Conservation (phyloP, 2,113 vertebrate species). For the Microtus montanus region DNA sequence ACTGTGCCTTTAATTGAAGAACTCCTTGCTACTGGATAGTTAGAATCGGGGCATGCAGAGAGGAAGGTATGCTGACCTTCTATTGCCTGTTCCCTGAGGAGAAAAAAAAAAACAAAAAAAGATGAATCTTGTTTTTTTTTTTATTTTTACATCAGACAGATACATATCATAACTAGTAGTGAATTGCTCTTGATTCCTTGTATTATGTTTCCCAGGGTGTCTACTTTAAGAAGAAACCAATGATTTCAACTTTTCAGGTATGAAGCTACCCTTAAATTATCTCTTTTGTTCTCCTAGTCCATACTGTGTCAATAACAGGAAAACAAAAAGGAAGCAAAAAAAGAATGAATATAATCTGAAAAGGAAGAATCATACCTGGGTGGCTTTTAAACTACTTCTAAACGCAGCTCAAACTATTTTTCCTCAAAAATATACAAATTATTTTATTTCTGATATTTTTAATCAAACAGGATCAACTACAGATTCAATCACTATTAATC, state of each 20-base stretch:
- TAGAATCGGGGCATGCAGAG: conserved; percentile 47
- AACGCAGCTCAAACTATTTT: background rate
- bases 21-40: conserved; percentile 58
- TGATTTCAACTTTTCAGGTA: conserved; percentile 80
- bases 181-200: conserved; percentile 73
- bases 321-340: conserved; percentile 33
- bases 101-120: background rate
- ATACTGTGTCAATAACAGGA: conserved; percentile 66
- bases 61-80: conserved; percentile 66
- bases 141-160: conserved; percentile 40
- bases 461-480: background rate
- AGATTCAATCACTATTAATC: background rate
- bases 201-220: conserved; percentile 69
- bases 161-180: conserved; percentile 65
- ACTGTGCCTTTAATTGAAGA: background rate
- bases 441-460: conserved; percentile 14
- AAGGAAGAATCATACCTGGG: background rate
- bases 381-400: background rate
- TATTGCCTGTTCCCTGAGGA: conserved; percentile 53
- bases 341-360: conserved; percentile 48
- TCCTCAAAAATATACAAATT: background rate
- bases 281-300: conserved; percentile 64
- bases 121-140: background rate
- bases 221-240: conserved; percentile 70
- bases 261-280: conserved; percentile 76